These are phyloP conservation scores for Anastatus disparis DNA, from an alignment of 1,140 invertebrate genomes.

Conservation along the genomic window DNA sequence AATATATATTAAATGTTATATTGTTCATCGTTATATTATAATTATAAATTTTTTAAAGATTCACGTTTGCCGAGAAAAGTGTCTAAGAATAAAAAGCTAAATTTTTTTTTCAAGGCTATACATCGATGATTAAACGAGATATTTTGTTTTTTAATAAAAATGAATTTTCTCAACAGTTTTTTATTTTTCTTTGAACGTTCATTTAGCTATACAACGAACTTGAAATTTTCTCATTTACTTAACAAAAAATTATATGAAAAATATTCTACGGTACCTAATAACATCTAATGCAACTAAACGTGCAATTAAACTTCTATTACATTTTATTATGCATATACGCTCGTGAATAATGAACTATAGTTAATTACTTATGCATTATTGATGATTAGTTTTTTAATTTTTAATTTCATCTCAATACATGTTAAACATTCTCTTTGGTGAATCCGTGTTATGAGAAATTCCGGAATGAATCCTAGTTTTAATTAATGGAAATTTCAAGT, in stretches of 20 bases:
- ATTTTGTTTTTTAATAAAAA: slow-evolving; percentile 43
- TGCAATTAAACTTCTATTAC: too few relatives aligned
- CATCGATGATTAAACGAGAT: slow-evolving; percentile 36
- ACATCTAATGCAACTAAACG: too few relatives aligned
- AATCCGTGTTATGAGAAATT: too few relatives aligned
- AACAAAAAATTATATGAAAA: neutral
- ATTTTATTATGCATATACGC: too few relatives aligned
- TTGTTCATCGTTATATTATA: neutral
- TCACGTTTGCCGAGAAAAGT: slow-evolving; percentile 36
- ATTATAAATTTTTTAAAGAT: neutral
- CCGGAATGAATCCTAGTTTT: too few relatives aligned
- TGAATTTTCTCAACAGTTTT: slow-evolving; percentile 25
- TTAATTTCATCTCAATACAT: too few relatives aligned
- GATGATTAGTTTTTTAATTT: too few relatives aligned
- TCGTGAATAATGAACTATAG: too few relatives aligned
- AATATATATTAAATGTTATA: slow-evolving; percentile 43
- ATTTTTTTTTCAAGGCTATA: slow-evolving; percentile 24
- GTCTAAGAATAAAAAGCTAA: neutral
- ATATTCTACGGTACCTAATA: neutral
- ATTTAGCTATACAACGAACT: neutral
- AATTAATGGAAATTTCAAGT: neutral
- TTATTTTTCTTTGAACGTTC: neutral
- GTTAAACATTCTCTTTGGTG: too few relatives aligned
- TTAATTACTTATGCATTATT: too few relatives aligned
- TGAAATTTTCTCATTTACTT: slow-evolving; percentile 9